Evolutionary conservation across 2,113 vertebrate species (phyloP).

Genomic region (Australoheros scitulus): DNA sequence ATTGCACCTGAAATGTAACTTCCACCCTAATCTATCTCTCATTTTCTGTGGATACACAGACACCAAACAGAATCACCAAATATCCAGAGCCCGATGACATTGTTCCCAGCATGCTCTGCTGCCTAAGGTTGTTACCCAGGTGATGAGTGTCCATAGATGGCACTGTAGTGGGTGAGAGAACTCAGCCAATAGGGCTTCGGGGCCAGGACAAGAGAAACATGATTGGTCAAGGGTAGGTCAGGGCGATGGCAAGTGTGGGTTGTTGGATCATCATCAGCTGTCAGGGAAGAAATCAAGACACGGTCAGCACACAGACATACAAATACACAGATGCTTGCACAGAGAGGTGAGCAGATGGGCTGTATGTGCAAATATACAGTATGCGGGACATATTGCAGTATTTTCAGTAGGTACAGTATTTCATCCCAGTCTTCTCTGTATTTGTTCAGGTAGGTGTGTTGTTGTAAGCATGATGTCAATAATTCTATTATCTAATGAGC

Average conservation of each 20-base stretch:
- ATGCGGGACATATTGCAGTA: neutral
- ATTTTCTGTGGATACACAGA: slow-evolving; percentile 15
- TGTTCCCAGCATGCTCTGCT: slow-evolving; percentile 56
- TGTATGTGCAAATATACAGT: neutral
- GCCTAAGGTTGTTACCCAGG: slow-evolving; percentile 72
- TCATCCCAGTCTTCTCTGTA: neutral
- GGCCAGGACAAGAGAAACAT: slow-evolving; percentile 44
- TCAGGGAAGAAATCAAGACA: slow-evolving; percentile 42
- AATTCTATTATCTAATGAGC: neutral
- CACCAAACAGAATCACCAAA: slow-evolving; percentile 25
- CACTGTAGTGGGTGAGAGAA: slow-evolving; percentile 67
- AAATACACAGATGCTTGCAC: slow-evolving; percentile 3
- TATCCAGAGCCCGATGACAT: slow-evolving; percentile 43
- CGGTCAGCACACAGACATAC: neutral
- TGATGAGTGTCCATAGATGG: slow-evolving; percentile 73
- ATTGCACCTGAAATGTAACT: neutral
- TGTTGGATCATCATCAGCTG: slow-evolving; percentile 53
- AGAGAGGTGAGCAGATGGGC: slow-evolving; percentile 18
- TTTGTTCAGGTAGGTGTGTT: neutral
- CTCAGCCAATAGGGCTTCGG: slow-evolving; percentile 60
- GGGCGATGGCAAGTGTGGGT: slow-evolving; percentile 43
- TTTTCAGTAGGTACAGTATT: neutral
- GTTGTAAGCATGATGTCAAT: slow-evolving; percentile 8
- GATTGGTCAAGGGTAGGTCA: slow-evolving; percentile 64
- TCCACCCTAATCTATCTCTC: neutral